A percentile compares a stretch with the other conserved stretches of the same genome.
phyloP scores from a whole-genome alignment of 2,888 invertebrate genomes.

The Euplagia quadripunctaria region DNA sequence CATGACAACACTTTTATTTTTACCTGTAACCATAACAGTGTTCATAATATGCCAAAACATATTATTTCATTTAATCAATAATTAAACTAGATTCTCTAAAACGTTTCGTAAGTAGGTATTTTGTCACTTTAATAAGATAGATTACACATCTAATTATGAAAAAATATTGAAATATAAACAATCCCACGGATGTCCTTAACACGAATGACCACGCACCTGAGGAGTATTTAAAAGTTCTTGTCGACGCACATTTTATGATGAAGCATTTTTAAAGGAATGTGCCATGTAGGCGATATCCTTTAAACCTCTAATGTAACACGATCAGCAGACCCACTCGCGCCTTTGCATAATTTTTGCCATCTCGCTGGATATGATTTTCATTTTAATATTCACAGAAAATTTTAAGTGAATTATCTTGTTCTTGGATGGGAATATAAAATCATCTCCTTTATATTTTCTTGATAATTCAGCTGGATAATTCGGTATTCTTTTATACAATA shows the following conservation, averaged over 20 bases:
- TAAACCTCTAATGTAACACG: conserved; percentile 23
- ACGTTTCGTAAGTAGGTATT: background rate
- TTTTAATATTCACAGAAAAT: conserved; percentile 49
- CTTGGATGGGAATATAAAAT: background rate
- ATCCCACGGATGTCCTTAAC: background rate
- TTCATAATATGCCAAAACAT: background rate
- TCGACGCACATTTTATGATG: background rate
- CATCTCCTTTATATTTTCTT: background rate
- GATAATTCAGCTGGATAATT: background rate
- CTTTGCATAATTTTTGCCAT: conserved; percentile 43
- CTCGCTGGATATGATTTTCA: conserved; percentile 8
- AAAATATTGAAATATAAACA: background rate
- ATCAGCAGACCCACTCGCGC: conserved; percentile 18
- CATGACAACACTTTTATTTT: too few species aligned
- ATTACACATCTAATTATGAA: background rate
- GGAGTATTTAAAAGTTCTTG: background rate
- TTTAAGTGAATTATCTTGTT: conserved; percentile 43
- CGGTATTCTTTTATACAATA: too few species aligned
- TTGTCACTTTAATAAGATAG: background rate
- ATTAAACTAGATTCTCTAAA: background rate
- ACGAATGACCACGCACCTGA: background rate
- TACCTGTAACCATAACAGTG: background rate
- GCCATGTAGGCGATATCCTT: background rate
- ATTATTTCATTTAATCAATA: background rate
- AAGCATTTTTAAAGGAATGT: background rate